These are phyloP conservation scores for Cotesia glomerata DNA, from an alignment of 1,140 invertebrate species.

Conservation along the genomic window DNA sequence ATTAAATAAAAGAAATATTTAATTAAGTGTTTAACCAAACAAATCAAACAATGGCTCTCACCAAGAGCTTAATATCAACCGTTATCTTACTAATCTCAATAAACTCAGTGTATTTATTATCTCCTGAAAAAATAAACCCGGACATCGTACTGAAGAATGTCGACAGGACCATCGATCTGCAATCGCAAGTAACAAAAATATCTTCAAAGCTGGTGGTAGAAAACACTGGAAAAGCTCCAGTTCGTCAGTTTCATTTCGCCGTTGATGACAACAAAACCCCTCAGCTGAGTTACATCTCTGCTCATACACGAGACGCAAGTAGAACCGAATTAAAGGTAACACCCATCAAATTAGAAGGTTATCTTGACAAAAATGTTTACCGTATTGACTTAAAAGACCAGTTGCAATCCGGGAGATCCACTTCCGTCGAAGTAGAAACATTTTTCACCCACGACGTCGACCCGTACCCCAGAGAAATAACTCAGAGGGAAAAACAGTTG, in stretches of 20 bases:
- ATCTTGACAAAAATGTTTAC: slow-evolving; percentile 65
- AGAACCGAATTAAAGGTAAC: slow-evolving; percentile 70
- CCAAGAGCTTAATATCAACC: neutral
- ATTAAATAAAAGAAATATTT: neutral
- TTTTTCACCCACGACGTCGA: slow-evolving; percentile 77
- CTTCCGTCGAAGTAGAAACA: slow-evolving; percentile 74
- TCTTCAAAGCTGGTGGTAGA: slow-evolving; percentile 80
- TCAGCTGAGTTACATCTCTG: slow-evolving; percentile 77
- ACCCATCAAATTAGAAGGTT: slow-evolving; percentile 64
- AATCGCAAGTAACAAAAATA: slow-evolving; percentile 88
- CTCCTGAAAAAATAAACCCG: slow-evolving; percentile 27
- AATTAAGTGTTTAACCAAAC: neutral
- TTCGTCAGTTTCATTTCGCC: slow-evolving; percentile 75
- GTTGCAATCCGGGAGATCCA: slow-evolving; percentile 67
- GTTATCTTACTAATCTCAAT: neutral
- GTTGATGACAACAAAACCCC: slow-evolving; percentile 70
- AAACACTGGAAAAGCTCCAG: slow-evolving; percentile 55
- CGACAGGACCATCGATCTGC: slow-evolving; percentile 84
- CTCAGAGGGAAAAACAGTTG: slow-evolving; percentile 92
- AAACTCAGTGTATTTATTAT: neutral
- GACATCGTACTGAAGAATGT: slow-evolving; percentile 80
- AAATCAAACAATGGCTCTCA: neutral
- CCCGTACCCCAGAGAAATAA: slow-evolving; percentile 87
- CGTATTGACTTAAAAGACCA: slow-evolving; percentile 70
- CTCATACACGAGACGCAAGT: slow-evolving; percentile 66